A percentile compares a stretch with the other conserved stretches of the same genome.
phyloP scores from a whole-genome alignment of 2,888 invertebrate species.

The Epistrophe grossulariae region DNA sequence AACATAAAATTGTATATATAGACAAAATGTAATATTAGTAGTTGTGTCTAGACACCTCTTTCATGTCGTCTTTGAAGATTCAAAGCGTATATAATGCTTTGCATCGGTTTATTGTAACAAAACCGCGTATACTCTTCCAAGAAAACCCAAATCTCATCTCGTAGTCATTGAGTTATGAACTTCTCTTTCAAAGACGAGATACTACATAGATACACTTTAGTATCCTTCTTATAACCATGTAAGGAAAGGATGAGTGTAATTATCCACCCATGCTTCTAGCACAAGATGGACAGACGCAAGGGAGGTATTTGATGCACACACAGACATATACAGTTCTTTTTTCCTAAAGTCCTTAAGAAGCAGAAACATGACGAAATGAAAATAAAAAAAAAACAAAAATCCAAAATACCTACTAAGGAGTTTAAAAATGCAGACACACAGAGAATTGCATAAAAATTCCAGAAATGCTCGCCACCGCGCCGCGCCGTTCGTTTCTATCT shows the following conservation, averaged over 20 bases:
- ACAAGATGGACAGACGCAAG: background rate
- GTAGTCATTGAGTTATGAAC: conserved; percentile 61
- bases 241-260: conserved; percentile 55
- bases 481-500: background rate
- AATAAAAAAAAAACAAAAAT: conserved; percentile 3
- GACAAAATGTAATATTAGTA: conserved; percentile 51
- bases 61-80: conserved; percentile 53
- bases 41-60: conserved; percentile 73
- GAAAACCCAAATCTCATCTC: conserved; percentile 65
- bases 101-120: conserved; percentile 30
- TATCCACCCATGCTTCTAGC: conserved; percentile 53
- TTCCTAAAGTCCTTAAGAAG: conserved; percentile 5
- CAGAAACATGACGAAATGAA: background rate
- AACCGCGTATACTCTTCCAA: conserved; percentile 52
- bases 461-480: conserved; percentile 55
- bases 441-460: conserved; percentile 70
- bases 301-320: conserved; percentile 34
- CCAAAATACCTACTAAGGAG: conserved; percentile 27
- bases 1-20: conserved; percentile 8
- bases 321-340: background rate
- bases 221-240: background rate
- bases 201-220: background rate
- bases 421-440: conserved; percentile 74
- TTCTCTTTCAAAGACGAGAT: conserved; percentile 33
- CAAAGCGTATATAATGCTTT: conserved; percentile 49